These are phyloP conservation scores for Macropodus opercularis DNA, from an alignment of 2,797 vertebrate species.

Conservation along the genomic window DNA sequence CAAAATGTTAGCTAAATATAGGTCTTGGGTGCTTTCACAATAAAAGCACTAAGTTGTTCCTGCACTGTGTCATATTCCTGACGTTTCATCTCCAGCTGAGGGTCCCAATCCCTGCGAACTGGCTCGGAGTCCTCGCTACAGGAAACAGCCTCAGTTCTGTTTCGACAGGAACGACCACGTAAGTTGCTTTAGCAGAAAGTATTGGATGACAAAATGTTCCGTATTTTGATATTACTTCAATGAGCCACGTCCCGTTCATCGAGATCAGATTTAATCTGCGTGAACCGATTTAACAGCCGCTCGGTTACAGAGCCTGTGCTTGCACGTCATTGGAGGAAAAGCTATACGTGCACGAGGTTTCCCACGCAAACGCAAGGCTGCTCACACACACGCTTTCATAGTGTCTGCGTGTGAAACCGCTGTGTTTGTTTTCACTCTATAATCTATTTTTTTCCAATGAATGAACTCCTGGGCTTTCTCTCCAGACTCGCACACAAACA, in stretches of 20 bases:
- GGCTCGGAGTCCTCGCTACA: constrained; percentile 89
- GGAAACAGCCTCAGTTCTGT: constrained; percentile 90
- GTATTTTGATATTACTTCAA: too few relatives aligned
- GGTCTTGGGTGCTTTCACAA: neutral
- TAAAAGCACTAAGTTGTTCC: neutral
- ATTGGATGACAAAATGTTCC: too few relatives aligned
- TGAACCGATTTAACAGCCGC: too few relatives aligned
- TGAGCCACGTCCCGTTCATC: too few relatives aligned
- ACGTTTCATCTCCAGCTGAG: constrained; percentile 81
- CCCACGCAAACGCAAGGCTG: constrained; percentile 63
- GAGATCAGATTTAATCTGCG: too few relatives aligned
- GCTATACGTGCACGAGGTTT: constrained; percentile 56
- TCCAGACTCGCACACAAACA: constrained; percentile 22
- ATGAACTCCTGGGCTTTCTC: constrained; percentile 41
- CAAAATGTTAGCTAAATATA: constrained; percentile 1
- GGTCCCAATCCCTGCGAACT: constrained; percentile 91
- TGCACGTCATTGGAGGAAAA: too few relatives aligned
- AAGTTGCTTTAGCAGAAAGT: constrained; percentile 82
- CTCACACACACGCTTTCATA: too few relatives aligned
- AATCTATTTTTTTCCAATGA: constrained; percentile 56
- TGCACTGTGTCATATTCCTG: constrained; percentile 73
- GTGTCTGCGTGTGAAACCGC: constrained; percentile 74
- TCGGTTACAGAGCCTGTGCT: too few relatives aligned
- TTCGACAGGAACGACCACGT: constrained; percentile 90
- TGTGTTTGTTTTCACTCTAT: constrained; percentile 72